phyloP scores from a whole-genome alignment of 2,888 invertebrate species.

The Napeogenes inachia region DNA sequence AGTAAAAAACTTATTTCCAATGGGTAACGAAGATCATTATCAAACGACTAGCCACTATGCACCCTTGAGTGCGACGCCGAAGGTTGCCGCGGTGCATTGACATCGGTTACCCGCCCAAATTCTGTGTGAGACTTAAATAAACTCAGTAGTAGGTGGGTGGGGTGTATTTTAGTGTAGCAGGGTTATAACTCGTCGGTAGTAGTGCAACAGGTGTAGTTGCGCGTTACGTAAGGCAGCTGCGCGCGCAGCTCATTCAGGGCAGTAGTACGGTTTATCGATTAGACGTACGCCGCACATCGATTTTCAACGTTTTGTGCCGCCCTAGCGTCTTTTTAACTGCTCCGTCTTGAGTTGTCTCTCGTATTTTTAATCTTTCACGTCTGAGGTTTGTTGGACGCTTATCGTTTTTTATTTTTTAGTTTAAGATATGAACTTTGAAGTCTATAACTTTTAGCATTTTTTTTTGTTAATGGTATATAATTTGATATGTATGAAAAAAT shows the following conservation, averaged over 20 bases:
- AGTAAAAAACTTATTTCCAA: slow-evolving; percentile 29
- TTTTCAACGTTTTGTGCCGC: slow-evolving; percentile 51
- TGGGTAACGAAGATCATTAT: slow-evolving; percentile 71
- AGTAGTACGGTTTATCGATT: slow-evolving; percentile 71
- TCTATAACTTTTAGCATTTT: too few relatives aligned
- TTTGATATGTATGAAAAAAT: too few relatives aligned
- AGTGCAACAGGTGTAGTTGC: slow-evolving; percentile 71
- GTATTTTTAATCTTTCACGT: slow-evolving; percentile 33
- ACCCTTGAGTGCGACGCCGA: slow-evolving; percentile 74
- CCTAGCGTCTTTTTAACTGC: slow-evolving; percentile 55
- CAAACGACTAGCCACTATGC: slow-evolving; percentile 61
- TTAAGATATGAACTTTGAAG: not conserved
- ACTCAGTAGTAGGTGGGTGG: slow-evolving; percentile 35
- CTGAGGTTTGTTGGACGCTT: not conserved
- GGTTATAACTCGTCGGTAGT: slow-evolving; percentile 67
- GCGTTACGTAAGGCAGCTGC: slow-evolving; percentile 70
- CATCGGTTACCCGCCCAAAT: slow-evolving; percentile 56
- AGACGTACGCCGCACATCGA: slow-evolving; percentile 63
- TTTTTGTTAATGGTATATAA: too few relatives aligned
- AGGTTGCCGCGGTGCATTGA: slow-evolving; percentile 74
- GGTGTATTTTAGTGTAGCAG: slow-evolving; percentile 42
- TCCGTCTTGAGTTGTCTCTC: slow-evolving; percentile 50
- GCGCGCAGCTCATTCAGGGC: slow-evolving; percentile 71
- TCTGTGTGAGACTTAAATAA: slow-evolving; percentile 31
- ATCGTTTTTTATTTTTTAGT: not conserved